phyloP scores from a whole-genome alignment of 2,113 vertebrate genomes.

The Pachypanchax playfairii region DNA sequence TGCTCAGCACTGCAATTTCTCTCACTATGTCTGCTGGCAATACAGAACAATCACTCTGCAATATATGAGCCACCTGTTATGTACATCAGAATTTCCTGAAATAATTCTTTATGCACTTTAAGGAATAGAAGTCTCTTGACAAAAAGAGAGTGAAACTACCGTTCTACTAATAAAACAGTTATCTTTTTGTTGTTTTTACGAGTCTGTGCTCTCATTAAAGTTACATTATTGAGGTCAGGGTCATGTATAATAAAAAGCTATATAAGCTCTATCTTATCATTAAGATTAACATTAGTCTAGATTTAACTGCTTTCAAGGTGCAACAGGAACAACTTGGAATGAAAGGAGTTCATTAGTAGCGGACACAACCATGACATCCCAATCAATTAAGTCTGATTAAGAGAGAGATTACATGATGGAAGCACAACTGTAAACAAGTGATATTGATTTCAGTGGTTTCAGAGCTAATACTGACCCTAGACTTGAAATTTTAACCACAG shows the following conservation, averaged over 20 bases:
- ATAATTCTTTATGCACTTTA: slow-evolving; percentile 38
- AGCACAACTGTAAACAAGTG: slow-evolving; percentile 13
- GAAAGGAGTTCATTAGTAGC: not conserved
- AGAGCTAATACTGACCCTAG: not conserved
- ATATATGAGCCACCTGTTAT: slow-evolving; percentile 60
- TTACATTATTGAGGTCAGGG: not conserved
- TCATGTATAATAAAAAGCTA: slow-evolving; percentile 16
- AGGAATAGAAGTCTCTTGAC: slow-evolving; percentile 54
- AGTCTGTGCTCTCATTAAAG: slow-evolving; percentile 20
- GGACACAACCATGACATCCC: not conserved
- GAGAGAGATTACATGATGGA: slow-evolving; percentile 29
- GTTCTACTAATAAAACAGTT: slow-evolving; percentile 7
- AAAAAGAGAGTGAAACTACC: slow-evolving; percentile 16
- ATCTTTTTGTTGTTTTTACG: slow-evolving; percentile 9
- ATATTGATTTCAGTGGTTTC: slow-evolving; percentile 42
- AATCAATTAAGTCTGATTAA: slow-evolving; percentile 32
- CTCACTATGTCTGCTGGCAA: slow-evolving; percentile 49
- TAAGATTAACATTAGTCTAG: slow-evolving; percentile 20
- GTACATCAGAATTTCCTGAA: slow-evolving; percentile 59
- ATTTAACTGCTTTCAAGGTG: slow-evolving; percentile 10
- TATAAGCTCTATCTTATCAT: no score
- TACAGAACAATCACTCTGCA: slow-evolving; percentile 14
- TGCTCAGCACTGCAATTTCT: slow-evolving; percentile 54
- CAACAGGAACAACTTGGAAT: slow-evolving; percentile 3
- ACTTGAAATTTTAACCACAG: slow-evolving; percentile 7